Base-by-base conservation (phyloP, 2,113 vertebrate species). In the Struthio camelus region DNA sequence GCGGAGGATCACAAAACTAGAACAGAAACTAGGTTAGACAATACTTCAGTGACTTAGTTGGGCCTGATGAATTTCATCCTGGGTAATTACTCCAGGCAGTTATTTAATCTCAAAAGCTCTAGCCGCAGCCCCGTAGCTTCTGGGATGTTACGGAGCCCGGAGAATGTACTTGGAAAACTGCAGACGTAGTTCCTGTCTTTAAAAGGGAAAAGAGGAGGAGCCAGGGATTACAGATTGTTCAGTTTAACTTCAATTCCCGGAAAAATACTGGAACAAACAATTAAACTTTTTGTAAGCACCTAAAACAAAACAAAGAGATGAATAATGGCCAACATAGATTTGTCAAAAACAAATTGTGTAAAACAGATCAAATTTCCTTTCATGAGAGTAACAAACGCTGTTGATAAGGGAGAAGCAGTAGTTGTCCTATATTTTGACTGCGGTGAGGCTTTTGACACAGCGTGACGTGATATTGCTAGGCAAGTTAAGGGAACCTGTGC, bases 151-250 rank as follows among this genome's bases (percentile, higher is more conserved):
- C 4, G 0, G 71, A 91, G 85, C 46, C 34, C 85, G 67, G 90
- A 90, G 82, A 91, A 59, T 18, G 2, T 24, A 59, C 50, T 95
- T 90, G 79, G 85, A 93, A 92, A 95, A 95, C 79, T 75, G 93
- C 87, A 90, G 87, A 94, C 46, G 48, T 93, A 94, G 93, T 96
- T 96, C 94, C 69, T 80, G 76, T 44, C 92, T 95, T 95, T 95
- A 96, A 90, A 97, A 96, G 96, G 94, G 56, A 90, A 97, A 94
- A 95, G 93, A 93, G 96, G 96, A 95, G 96, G 96, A 96, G 94
- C 80, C 82, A 94, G 76, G 82, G 82, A 88, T 90, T 88, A 91
- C 79, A 94, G 82, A 93, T 96, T 96, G 94, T 96, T 97, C 96
- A 90, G 92, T 67, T 71, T 93, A 84, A 91, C 76, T 96, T 97